Evolutionary conservation across 64 coral and sea anemone species (phyloP).

Genomic region (Dendronephthya gigantea): DNA sequence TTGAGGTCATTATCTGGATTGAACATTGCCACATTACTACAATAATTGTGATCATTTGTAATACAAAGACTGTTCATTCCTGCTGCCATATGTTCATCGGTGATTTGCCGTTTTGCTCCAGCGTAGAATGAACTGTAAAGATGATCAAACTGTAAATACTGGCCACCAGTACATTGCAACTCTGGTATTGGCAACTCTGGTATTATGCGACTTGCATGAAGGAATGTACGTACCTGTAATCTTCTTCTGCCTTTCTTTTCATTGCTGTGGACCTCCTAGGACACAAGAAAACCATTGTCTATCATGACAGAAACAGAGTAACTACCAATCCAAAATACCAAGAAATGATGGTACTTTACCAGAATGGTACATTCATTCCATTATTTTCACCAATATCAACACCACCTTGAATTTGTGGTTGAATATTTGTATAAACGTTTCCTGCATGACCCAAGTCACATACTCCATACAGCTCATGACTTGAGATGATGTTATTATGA

Average conservation of each 20-base stretch:
- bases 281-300: not conserved
- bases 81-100: not conserved
- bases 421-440: too few species aligned
- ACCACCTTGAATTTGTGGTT: too few species aligned
- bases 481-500: not conserved
- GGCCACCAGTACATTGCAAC: not conserved
- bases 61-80: not conserved
- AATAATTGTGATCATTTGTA: not conserved
- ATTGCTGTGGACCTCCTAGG: not conserved
- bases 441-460: too few species aligned
- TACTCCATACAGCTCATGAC: not conserved
- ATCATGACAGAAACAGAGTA: not conserved
- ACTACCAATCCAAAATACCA: too few species aligned
- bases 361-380: too few species aligned
- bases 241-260: not conserved
- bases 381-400: too few species aligned
- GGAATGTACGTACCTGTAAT: not conserved
- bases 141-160: not conserved
- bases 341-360: too few species aligned
- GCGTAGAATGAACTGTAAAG: not conserved
- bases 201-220: too few species aligned
- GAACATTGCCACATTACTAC: not conserved
- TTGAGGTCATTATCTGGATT: not conserved
- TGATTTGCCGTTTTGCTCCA: not conserved
- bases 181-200: too few species aligned